Conservation (phyloP, 2,888 invertebrate genomes). For the Celastrina argiolus region DNA sequence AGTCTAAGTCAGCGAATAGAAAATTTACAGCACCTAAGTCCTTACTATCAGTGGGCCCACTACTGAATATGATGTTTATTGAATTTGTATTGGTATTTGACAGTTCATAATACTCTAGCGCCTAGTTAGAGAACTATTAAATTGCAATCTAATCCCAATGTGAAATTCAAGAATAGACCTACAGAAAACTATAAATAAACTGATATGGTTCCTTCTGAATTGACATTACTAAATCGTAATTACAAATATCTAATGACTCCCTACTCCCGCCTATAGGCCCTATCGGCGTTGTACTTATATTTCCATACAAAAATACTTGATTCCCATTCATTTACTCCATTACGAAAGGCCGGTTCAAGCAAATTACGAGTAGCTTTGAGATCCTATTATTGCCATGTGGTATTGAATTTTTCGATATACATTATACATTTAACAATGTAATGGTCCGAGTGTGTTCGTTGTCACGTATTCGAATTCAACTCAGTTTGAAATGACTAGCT, state of each 20-base stretch:
- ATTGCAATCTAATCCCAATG: too few species aligned
- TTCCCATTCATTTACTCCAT: not conserved
- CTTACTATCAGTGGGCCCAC: not conserved
- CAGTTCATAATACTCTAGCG: too few species aligned
- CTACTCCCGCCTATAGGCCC: not conserved
- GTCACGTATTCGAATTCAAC: not conserved
- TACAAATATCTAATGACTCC: constrained; percentile 10
- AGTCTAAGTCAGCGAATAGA: not conserved
- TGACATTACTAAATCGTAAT: constrained; percentile 12
- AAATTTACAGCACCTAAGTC: not conserved
- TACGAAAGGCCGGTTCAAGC: not conserved
- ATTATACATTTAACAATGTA: constrained; percentile 4
- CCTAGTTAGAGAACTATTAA: too few species aligned
- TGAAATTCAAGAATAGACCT: too few species aligned
- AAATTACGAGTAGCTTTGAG: not conserved
- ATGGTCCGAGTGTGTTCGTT: constrained; percentile 16
- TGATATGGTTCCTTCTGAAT: constrained; percentile 18
- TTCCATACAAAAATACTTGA: constrained; percentile 11
- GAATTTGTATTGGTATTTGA: too few species aligned
- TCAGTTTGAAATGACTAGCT: not conserved
- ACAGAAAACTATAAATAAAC: constrained; percentile 5
- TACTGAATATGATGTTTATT: too few species aligned
- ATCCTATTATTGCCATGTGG: constrained; percentile 12
- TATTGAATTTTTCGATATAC: not conserved
- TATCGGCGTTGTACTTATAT: constrained; percentile 11